Percentiles rank a stretch among this genome's conserved stretches.
Evolutionary conservation across 2,888 invertebrate species (phyloP).

Genomic region (Zele albiditarsus): DNA sequence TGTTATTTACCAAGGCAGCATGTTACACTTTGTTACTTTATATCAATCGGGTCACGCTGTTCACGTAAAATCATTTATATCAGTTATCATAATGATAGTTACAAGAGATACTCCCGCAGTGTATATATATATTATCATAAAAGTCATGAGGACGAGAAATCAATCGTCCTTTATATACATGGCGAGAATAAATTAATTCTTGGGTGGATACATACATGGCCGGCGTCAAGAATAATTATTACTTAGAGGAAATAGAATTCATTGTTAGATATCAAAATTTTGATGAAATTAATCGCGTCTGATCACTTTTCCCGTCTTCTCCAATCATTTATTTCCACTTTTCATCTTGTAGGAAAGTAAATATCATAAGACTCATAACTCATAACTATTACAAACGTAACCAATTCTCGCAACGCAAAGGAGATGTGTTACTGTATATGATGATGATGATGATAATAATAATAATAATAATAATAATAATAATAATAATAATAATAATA

Average conservation of each 20-base stretch:
- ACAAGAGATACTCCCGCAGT: conserved; percentile 16
- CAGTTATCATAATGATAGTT: conserved; percentile 41
- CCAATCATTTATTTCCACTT: neutral
- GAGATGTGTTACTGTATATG: conserved; percentile 11
- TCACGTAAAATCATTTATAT: conserved; percentile 59
- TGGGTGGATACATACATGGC: neutral
- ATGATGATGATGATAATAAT: conserved; percentile 45
- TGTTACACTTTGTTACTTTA: conserved; percentile 73
- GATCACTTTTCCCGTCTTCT: neutral
- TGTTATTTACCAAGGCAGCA: conserved; percentile 74
- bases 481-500: conserved; percentile 53
- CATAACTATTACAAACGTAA: conserved; percentile 1
- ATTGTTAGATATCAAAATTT: neutral
- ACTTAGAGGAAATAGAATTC: conserved; percentile 6
- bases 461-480: conserved; percentile 50
- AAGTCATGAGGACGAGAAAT: conserved; percentile 9
- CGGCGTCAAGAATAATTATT: neutral
- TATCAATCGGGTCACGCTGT: conserved; percentile 69
- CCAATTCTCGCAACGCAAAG: neutral
- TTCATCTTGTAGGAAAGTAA: too few relatives aligned
- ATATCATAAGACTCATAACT: neutral
- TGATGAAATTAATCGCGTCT: neutral
- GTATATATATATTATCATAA: conserved; percentile 33
- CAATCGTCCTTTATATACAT: conserved; percentile 14
- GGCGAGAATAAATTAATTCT: neutral